These are phyloP conservation scores for Pelecanoides urinatrix DNA, from an alignment of 2,113 vertebrate species.

Conservation along the genomic window DNA sequence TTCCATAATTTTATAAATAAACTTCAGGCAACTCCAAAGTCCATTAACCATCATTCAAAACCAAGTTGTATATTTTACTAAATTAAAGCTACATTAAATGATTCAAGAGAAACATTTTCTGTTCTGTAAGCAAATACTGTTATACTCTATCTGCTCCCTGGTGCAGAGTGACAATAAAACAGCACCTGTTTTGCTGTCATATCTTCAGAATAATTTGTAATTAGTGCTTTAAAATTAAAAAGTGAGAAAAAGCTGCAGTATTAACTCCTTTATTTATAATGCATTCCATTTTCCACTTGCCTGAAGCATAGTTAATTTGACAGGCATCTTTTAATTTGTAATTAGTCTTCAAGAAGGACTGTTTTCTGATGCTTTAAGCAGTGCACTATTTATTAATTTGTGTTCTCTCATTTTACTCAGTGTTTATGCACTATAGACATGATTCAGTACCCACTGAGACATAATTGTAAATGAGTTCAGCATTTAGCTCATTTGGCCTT, in stretches of 20 bases:
- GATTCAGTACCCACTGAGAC: not conserved
- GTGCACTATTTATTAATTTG: not conserved
- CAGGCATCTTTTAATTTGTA: constrained; percentile 29
- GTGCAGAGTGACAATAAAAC: not conserved
- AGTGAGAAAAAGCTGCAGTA: not conserved
- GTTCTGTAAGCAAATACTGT: not conserved
- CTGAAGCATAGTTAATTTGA: constrained; percentile 14
- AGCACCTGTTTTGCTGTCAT: not conserved
- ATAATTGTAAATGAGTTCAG: not conserved
- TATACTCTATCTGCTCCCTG: not conserved
- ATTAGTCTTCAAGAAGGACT: constrained; percentile 15
- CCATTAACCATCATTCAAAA: not conserved
- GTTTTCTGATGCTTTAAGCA: constrained; percentile 1
- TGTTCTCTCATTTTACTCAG: not conserved
- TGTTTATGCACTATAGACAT: not conserved
- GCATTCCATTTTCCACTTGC: not conserved
- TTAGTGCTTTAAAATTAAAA: constrained; percentile 26
- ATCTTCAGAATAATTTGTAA: constrained; percentile 2
- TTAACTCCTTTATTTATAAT: constrained; percentile 7
- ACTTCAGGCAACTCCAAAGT: not conserved
- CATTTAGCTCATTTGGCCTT: not conserved
- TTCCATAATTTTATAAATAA: not conserved
- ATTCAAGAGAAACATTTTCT: not conserved
- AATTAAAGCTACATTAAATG: not conserved
- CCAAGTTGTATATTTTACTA: not conserved